Base-by-base conservation (phyloP, 2,113 vertebrate genomes). In the Sylvicapra grimmia region DNA sequence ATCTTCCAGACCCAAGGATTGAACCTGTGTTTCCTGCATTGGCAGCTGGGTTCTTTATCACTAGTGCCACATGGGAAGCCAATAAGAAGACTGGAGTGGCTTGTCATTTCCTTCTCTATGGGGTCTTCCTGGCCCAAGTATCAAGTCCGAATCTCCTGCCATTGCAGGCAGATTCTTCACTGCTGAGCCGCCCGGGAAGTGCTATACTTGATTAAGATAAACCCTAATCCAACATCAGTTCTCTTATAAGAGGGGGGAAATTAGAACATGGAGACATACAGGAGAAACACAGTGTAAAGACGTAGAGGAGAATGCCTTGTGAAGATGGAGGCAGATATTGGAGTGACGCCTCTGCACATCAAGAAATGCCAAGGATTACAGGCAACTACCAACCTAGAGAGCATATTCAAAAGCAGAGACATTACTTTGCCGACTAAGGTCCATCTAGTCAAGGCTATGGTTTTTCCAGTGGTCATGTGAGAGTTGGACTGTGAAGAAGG, bases 91-190 rank as follows among this genome's bases (percentile, higher is more conserved):
- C 36, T 75, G 19, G 10, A 25, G 21, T 75, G 68, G 10, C 19
- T 40, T 40, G 10, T 0, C 10, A 36, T 40, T 75, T 40, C 68
- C 36, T 75, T 75, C 68, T 75, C 68, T 72, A 68, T 5, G n/a
- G n/a, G 19, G 68, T 72, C n/a, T 75, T 75, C 36, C 68, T 5
- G 0, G 25, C 19, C 68, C 68, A 75, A 40, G 10, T 40, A 40
- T 40, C 0, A 5, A 40, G 25, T 21, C 36, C 0, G 0, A 75
- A 40, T 75, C 36, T 23, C 36, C 68, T 75, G 68, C 18, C 68
- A 36, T 40, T 72, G 2, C n/a, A 75, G 68, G n/a, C n/a, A 75
- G 19, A 75, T 75, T 40, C 68, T 75, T 40, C n/a, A 13, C 10
- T 75, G 19, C 68, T 75, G 68, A 75, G 68, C 5, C n/a, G 40